A percentile compares a stretch with the other conserved stretches of the same genome.
Conservation (phyloP, 1,140 invertebrate genomes). For the Mizuhopecten yessoensis region DNA sequence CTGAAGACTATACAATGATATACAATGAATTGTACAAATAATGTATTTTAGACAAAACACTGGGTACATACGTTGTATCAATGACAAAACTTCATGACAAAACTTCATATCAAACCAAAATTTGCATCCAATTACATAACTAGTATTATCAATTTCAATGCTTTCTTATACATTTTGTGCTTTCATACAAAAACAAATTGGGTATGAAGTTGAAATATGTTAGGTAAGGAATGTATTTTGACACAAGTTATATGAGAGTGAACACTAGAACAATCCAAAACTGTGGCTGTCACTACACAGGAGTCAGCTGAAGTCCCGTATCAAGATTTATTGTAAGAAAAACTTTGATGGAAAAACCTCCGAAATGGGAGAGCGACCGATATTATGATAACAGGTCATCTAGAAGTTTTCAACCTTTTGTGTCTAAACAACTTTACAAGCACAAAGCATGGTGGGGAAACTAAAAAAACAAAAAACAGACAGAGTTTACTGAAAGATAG, state of each 20-base stretch:
- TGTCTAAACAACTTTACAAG: neutral
- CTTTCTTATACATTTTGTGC: constrained; percentile 26
- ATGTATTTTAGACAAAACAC: too few relatives aligned
- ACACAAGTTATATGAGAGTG: neutral
- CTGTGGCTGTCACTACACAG: neutral
- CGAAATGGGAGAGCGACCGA: neutral
- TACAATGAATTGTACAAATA: neutral
- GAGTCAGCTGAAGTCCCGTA: neutral
- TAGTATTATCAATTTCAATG: neutral
- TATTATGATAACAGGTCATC: neutral
- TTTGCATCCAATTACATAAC: constrained; percentile 34
- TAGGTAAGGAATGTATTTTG: constrained; percentile 37
- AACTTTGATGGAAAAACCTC: too few relatives aligned
- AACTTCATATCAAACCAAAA: neutral
- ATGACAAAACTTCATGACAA: neutral
- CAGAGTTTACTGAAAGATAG: neutral
- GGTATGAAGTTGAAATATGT: neutral
- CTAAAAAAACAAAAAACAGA: neutral
- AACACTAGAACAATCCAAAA: neutral
- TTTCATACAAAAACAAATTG: neutral
- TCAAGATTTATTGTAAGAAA: neutral
- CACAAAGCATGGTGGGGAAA: neutral
- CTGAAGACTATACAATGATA: neutral
- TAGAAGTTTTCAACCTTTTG: neutral
- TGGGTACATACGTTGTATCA: neutral